Conservation (phyloP, 2,888 invertebrate species). For the Chalcosyrphus nemorum region DNA sequence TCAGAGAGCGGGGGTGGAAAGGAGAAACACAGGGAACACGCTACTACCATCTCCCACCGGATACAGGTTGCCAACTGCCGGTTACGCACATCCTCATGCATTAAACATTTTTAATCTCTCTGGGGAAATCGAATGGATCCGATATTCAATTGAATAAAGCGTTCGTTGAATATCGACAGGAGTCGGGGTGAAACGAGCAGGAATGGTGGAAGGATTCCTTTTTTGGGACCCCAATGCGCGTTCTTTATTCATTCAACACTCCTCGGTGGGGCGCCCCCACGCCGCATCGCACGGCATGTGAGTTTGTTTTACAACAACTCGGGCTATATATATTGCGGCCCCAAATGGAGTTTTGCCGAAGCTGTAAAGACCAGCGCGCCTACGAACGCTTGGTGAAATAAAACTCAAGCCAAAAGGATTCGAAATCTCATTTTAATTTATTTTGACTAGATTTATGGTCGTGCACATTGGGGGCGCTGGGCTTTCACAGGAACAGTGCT, state of each 20-base stretch:
- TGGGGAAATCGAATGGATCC: conserved; percentile 70
- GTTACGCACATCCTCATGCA: conserved; percentile 72
- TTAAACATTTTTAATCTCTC: conserved; percentile 73
- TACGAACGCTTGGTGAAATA: conserved; percentile 22
- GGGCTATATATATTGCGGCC: conserved; percentile 47
- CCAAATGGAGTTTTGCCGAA: conserved; percentile 41
- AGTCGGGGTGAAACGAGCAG: neutral
- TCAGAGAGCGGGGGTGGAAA: neutral
- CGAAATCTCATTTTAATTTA: conserved; percentile 71
- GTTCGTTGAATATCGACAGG: conserved; percentile 60
- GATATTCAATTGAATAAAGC: conserved; percentile 73
- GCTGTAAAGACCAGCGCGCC: conserved; percentile 36
- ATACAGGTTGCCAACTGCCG: conserved; percentile 66
- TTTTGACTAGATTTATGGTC: conserved; percentile 72
- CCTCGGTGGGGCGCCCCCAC: conserved; percentile 12
- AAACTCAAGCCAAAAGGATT: conserved; percentile 64
- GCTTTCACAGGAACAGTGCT: conserved; percentile 27
- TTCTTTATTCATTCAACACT: conserved; percentile 67
- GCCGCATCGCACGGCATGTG: conserved; percentile 45
- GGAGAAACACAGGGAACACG: neutral
- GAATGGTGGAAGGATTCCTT: conserved; percentile 28
- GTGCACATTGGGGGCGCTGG: conserved; percentile 50
- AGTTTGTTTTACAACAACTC: conserved; percentile 63
- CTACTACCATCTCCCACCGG: conserved; percentile 34
- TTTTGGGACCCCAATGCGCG: conserved; percentile 38